Evolutionary conservation across 2,888 invertebrate genomes (phyloP).

Genomic region (Yponomeuta malinellus): DNA sequence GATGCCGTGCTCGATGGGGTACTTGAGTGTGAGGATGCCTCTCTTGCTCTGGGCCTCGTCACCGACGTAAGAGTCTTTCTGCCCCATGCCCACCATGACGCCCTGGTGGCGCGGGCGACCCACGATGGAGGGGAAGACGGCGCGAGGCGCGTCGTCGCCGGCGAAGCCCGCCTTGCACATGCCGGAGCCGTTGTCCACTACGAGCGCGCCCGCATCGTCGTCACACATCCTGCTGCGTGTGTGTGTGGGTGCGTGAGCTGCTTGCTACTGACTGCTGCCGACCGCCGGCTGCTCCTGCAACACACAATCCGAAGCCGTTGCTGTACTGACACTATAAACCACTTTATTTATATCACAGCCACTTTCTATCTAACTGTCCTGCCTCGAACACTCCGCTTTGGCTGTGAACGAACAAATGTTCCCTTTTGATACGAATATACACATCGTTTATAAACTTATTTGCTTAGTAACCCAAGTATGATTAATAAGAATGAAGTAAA

Average conservation of each 20-base stretch:
- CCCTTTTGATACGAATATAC: not conserved
- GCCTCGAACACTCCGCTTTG: no score
- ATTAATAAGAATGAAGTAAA: not conserved
- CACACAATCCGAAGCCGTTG: not conserved
- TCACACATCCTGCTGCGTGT: conserved; percentile 85
- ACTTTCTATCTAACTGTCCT: not conserved
- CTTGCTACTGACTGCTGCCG: not conserved
- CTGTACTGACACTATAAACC: no score
- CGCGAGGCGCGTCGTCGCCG: conserved; percentile 93
- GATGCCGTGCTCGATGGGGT: conserved; percentile 93
- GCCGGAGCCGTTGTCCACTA: conserved; percentile 94
- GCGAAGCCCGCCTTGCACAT: conserved; percentile 97
- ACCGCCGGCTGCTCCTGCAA: not conserved
- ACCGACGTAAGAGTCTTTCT: conserved; percentile 92
- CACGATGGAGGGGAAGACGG: conserved; percentile 95
- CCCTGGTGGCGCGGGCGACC: conserved; percentile 91
- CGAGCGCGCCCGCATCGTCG: conserved; percentile 95
- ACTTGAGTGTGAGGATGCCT: conserved; percentile 91
- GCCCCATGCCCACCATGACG: conserved; percentile 94
- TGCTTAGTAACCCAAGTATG: not conserved
- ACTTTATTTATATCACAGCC: not conserved
- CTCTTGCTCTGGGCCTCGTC: conserved; percentile 92
- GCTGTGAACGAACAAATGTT: no score
- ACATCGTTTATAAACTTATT: not conserved
- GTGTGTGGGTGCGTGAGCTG: not conserved